Percentiles rank a stretch among this genome's conserved stretches.
Conservation (phyloP, 30 jellyfish, hydroid and myxozoan species). For the Aurelia sp. region DNA sequence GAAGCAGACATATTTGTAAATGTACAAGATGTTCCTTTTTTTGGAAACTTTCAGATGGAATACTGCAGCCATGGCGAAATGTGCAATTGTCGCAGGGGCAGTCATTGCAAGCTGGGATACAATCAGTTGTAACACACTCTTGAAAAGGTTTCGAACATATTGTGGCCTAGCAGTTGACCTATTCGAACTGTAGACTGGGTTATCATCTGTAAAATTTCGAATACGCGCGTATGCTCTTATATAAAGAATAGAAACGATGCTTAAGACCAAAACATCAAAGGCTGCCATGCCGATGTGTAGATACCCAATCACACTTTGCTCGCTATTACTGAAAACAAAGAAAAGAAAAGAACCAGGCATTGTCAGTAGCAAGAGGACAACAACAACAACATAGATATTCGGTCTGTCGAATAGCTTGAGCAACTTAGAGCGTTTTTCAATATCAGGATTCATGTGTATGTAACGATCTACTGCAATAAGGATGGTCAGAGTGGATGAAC, state of each 20-base stretch:
- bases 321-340: background rate
- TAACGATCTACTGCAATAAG: background rate
- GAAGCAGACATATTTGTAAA: too few species aligned
- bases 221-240: background rate
- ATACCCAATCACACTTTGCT: background rate
- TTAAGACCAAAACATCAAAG: background rate
- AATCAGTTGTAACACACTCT: background rate
- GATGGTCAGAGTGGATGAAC: background rate
- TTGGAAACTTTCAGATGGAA: too few species aligned
- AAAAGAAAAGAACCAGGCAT: too few species aligned
- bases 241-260: background rate
- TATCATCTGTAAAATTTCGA: background rate
- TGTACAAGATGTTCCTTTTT: too few species aligned
- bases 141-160: background rate
- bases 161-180: background rate
- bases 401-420: background rate
- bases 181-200: background rate
- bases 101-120: background rate
- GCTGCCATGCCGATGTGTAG: background rate
- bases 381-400: background rate
- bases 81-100: background rate
- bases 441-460: background rate
- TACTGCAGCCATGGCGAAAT: background rate
- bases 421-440: background rate
- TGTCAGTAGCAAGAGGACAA: too few species aligned